These are phyloP conservation scores for Coregonus clupeaformis DNA, from an alignment of 2,113 vertebrate genomes.

Conservation along the genomic window DNA sequence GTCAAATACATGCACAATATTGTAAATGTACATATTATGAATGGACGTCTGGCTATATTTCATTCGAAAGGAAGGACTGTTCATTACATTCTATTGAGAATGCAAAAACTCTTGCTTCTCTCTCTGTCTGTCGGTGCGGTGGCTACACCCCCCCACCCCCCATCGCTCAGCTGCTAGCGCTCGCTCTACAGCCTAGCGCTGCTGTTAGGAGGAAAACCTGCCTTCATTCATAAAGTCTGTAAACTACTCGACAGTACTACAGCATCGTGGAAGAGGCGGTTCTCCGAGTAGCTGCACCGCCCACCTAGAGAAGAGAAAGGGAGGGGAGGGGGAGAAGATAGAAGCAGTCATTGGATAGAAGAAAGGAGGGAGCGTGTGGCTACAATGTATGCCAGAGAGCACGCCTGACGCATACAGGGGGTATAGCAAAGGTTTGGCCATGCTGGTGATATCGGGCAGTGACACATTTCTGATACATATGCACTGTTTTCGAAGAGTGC, in stretches of 20 bases:
- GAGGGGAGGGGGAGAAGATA: slow-evolving; percentile 24
- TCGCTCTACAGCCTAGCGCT: not conserved
- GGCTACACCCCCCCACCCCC: slow-evolving; percentile 25
- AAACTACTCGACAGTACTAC: slow-evolving; percentile 64
- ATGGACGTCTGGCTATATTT: not conserved
- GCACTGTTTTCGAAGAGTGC: not conserved
- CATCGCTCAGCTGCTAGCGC: slow-evolving; percentile 6
- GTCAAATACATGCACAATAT: slow-evolving; percentile 13
- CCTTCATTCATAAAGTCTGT: slow-evolving; percentile 72
- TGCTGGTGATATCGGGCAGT: not conserved
- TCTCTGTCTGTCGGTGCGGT: not conserved
- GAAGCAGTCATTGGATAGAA: slow-evolving; percentile 2
- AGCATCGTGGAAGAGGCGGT: slow-evolving; percentile 59
- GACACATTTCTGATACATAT: not conserved
- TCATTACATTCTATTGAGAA: no score
- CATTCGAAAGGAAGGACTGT: no score
- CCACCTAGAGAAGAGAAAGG: slow-evolving; percentile 16
- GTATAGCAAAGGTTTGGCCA: no score
- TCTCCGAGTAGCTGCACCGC: slow-evolving; percentile 40
- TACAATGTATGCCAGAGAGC: not conserved
- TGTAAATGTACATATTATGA: not conserved
- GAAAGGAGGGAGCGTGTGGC: not conserved
- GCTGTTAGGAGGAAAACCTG: slow-evolving; percentile 18
- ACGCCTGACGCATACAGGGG: not conserved
- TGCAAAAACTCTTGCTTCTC: not conserved